Evolutionary conservation across 2,888 invertebrate species (phyloP), one percentile per base, ranked within the genome.

Genomic region (Leistus spinibarbis): DNA sequence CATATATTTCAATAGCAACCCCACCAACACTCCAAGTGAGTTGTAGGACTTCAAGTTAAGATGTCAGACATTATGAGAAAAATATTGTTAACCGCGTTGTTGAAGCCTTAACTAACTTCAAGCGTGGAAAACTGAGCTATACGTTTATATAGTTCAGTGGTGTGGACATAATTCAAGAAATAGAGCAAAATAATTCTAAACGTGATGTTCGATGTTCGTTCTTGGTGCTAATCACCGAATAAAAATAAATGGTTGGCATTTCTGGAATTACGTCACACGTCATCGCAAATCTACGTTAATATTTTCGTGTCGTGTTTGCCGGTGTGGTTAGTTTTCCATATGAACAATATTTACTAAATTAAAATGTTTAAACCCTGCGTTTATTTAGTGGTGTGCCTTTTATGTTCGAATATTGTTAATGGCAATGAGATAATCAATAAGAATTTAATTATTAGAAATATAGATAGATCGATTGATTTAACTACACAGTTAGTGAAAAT

Each of bases 401-500:
- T 76, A 65, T 69, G 40, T 76, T 60, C 56, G 23, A 56, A 62
- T 71, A 53, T 17, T 19, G 19, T 71, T 53, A 54, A 56, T 22
- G 27, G 54, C 17, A 60, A 56, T 22, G 88, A 88, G 79, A 83
- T 82, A 0, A 83, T 90, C 79, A 89, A 90, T 78, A 87, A 88
- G 78, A 90, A 91, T 78, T 81, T 94, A 77, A 87, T 89, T 77
- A 88, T 93, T 77, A 92, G 91, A 85, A 95, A 94, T 88, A 94
- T 95, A 19, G 96, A 97, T 78, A 89, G 96, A 83, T 91, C 91
- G 67, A 90, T 98, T 80, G 97, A 98, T 86, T 87, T 97, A 78
- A 90, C 95, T 4, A 92, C 95, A 5, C 98, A 98, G 86, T 88
- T 98, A 76, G 95, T 95, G 1, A 97, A 95, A 88, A 91, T 95